Conservation (phyloP, 1,140 invertebrate genomes). For the Colletes gigas region DNA sequence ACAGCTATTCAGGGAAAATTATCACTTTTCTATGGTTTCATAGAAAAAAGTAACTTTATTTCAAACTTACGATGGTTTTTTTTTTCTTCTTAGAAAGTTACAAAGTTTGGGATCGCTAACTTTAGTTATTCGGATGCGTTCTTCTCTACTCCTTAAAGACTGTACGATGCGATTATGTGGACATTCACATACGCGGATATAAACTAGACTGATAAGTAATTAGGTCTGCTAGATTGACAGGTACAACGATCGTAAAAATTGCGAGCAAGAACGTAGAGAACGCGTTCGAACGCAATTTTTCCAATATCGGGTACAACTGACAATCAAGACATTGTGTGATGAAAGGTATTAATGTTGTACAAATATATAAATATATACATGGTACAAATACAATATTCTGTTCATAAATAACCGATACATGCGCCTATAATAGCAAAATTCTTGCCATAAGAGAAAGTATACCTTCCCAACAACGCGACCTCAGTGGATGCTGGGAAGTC, state of each 20-base stretch:
- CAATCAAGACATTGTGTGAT: constrained; percentile 66
- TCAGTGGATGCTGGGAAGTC: constrained; percentile 66
- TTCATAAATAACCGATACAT: constrained; percentile 76
- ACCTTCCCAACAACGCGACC: constrained; percentile 70
- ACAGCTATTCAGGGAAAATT: constrained; percentile 60
- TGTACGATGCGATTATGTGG: constrained; percentile 54
- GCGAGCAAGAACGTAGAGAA: constrained; percentile 16
- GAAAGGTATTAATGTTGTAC: constrained; percentile 68
- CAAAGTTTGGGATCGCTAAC: constrained; percentile 67
- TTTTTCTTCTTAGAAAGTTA: constrained; percentile 59
- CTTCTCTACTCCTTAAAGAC: constrained; percentile 57
- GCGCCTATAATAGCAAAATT: constrained; percentile 69
- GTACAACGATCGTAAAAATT: constrained; percentile 55
- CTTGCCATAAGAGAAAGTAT: constrained; percentile 63
- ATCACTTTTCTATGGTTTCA: constrained; percentile 65
- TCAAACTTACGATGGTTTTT: constrained; percentile 54
- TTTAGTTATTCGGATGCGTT: constrained; percentile 47
- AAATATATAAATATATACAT: constrained; percentile 70
- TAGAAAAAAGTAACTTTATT: constrained; percentile 72
- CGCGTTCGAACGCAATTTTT: constrained; percentile 47
- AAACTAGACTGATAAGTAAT: constrained; percentile 57
- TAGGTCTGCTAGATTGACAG: constrained; percentile 56
- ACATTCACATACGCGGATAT: constrained; percentile 55
- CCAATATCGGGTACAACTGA: constrained; percentile 55
- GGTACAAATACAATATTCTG: constrained; percentile 74